Base-by-base conservation (phyloP, 2,797 vertebrate species). In the Steatocranus sp. region DNA sequence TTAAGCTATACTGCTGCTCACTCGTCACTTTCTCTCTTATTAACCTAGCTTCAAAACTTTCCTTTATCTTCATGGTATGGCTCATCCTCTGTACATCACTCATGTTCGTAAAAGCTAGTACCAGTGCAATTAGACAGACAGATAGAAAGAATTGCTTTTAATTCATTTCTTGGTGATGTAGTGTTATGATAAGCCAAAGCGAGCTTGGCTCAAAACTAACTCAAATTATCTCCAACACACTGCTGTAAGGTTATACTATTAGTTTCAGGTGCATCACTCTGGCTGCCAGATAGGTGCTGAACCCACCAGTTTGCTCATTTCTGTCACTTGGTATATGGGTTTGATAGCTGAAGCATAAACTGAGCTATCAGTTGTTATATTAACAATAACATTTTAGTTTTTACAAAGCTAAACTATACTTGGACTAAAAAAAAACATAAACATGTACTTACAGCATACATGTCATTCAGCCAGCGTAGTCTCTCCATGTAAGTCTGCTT, bases 321-420 rank as follows among this genome's bases (percentile, higher is more conserved):
- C 25, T 25, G 25, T 25, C 25, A 25, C 25, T 25, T 25, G 0
- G 17, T 11, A 0, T 58, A 11, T 61, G 10, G 0, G 17, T 61
- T 61, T 61, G 56, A 61, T 61, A 34, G 17, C 17, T n/a, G 56
- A 61, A 34, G 30, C 10, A 61, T 34, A 61, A 61, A n/a, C 56
- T 0, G 3, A 61, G 17, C 17, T 34, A 61, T 17, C 2, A 58
- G 56, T 34, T 61, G 30, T 32, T 58, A 30, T 0, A 0, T 56
- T 18, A 30, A 18, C 3, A 56, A 30, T 58, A 11, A 58, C 0
- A 58, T 0, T 2, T 0, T 15, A 4, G 15, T 32, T 58, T 18
- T 58, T 58, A 32, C 15, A 32, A 58, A 58, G 27, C 54, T 58
- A 25, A 3, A 25, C 25, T 25, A 10, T 10, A 56, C 8, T 30